Evolutionary conservation across 2,113 vertebrate genomes (phyloP).

Genomic region (Cochlearius cochlearius): DNA sequence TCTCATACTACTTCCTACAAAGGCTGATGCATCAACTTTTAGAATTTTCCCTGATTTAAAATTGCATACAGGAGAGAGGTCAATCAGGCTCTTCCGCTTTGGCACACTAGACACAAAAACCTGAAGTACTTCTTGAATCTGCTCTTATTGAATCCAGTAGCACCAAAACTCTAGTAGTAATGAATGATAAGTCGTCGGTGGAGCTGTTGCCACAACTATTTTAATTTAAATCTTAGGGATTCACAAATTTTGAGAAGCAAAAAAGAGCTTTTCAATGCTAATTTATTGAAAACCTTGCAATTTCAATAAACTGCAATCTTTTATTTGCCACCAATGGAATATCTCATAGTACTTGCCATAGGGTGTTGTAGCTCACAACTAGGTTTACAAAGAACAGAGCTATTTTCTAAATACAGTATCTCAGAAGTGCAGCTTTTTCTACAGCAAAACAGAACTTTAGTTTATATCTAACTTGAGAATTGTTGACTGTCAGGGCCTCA

Average conservation of each 20-base stretch:
- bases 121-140: neutral
- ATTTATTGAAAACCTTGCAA: neutral
- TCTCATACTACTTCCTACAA: neutral
- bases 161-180: neutral
- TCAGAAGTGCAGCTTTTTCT: neutral
- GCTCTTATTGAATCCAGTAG: accelerated
- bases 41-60: neutral
- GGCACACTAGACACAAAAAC: neutral
- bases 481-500: neutral
- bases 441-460: neutral
- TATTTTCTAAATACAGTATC: neutral
- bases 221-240: neutral
- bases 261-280: neutral
- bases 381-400: neutral
- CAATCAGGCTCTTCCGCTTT: neutral
- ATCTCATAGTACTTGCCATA: neutral
- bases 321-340: neutral
- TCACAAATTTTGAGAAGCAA: neutral
- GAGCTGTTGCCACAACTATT: neutral
- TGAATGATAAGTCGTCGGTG: neutral
- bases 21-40: neutral
- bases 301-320: neutral
- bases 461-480: neutral
- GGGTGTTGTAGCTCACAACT: neutral
- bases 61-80: neutral